Conservation (phyloP, 2,888 invertebrate species). For the Eilema griseolum region DNA sequence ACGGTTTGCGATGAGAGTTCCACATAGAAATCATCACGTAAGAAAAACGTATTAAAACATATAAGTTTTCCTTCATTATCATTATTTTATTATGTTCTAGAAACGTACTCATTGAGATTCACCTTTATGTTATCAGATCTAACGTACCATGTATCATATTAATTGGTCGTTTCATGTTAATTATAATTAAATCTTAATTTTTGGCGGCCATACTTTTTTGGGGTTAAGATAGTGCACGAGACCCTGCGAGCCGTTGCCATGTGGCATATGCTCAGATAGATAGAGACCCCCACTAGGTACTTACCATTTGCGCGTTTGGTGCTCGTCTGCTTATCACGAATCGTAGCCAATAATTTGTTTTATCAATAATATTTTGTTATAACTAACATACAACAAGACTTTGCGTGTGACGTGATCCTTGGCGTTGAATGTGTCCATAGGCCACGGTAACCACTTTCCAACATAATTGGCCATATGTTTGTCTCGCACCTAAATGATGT, state of each 20-base stretch:
- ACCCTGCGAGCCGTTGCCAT: constrained; percentile 95
- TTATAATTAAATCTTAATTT: constrained; percentile 65
- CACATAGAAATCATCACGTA: not conserved
- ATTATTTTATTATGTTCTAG: constrained; percentile 55
- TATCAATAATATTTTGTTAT: too few species aligned
- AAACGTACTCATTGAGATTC: constrained; percentile 64
- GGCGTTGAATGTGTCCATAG: too few species aligned
- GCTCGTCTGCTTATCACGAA: constrained; percentile 19
- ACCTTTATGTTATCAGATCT: constrained; percentile 61
- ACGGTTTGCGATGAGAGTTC: not conserved
- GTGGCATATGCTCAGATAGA: constrained; percentile 95
- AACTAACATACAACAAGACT: too few species aligned
- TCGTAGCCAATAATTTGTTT: too few species aligned
- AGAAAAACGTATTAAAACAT: constrained; percentile 32
- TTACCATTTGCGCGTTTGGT: not conserved
- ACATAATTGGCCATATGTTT: too few species aligned
- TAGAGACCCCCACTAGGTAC: constrained; percentile 24
- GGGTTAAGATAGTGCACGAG: constrained; percentile 95
- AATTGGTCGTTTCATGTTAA: constrained; percentile 67
- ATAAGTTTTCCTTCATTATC: constrained; percentile 57
- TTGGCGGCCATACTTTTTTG: constrained; percentile 53
- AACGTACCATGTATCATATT: constrained; percentile 64
- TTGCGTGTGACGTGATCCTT: too few species aligned
- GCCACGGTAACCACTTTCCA: too few species aligned
- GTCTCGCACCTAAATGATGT: too few species aligned